Base-by-base conservation (phyloP, 2,888 invertebrate genomes). In the Drosophila falleni region DNA sequence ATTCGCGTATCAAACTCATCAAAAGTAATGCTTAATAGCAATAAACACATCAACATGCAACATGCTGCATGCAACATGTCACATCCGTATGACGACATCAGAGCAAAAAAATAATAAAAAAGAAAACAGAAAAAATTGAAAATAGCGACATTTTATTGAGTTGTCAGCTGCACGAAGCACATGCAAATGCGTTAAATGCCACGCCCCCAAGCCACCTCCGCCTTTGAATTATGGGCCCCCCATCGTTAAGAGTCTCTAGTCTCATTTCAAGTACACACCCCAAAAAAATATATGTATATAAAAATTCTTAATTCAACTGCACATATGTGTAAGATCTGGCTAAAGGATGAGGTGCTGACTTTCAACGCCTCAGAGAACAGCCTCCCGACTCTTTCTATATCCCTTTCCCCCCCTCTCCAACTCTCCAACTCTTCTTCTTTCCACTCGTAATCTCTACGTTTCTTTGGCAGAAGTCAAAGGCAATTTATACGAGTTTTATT, bases 91-190 rank as follows among this genome's bases (percentile, higher is more conserved):
- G 78, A 65, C 68, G 58, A 78, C 84, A 87, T 78, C 85, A 78
- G 66, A 71, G 77, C 62, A 49, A 62, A 39, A 81, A 87, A 15
- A 29, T n/a, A n/a, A n/a, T n/a, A 19, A 11, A 5, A 8, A 19
- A 37, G 23, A 23, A 6, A 29, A 8, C 2, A 6, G 29, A 29
- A 29, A 15, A 35, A 33, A 31, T 42, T 74, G 61, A 71, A 87
- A 71, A 87, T 74, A 71, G 84, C 87, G 87, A 84, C 84, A 84
- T 85, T 85, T 85, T 85, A 85, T 85, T 85, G 85, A 85, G 89
- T 84, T 85, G 84, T 85, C 84, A 85, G 89, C 76, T 87, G 85
- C 76, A 68, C 50, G 68, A 74, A 83, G 63, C 64, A 80, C 77
- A 82, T 80, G 78, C 73, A 76, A 64, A 35, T 67, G 31, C 55